Conservation (phyloP, 2,113 vertebrate genomes). For the Urocynchramus pylzowi region DNA sequence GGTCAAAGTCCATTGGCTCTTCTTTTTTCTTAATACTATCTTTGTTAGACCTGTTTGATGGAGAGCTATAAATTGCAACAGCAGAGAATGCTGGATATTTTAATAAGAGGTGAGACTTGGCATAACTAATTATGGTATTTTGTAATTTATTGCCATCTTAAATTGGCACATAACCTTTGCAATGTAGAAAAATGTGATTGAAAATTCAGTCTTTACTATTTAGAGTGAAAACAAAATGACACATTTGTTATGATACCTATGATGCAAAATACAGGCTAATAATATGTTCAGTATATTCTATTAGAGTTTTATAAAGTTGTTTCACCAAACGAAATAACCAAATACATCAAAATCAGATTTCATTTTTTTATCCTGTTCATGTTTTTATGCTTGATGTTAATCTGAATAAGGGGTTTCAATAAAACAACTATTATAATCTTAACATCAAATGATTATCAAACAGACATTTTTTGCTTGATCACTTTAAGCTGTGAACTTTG, state of each 20-base stretch:
- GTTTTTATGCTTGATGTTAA: background rate
- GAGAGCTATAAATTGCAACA: background rate
- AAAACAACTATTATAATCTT: background rate
- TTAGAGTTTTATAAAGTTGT: background rate
- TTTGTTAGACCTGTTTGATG: background rate
- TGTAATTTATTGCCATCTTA: background rate
- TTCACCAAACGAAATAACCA: background rate
- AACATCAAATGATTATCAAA: background rate
- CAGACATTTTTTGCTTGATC: background rate
- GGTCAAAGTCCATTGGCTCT: background rate
- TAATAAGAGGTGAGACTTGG: background rate
- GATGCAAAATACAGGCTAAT: background rate
- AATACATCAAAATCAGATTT: background rate
- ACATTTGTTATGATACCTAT: background rate
- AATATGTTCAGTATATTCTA: background rate
- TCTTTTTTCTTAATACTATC: background rate
- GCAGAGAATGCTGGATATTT: background rate
- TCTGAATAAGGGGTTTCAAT: background rate
- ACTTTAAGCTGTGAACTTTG: background rate
- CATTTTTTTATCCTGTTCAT: background rate
- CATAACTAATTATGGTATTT: background rate
- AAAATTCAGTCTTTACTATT: background rate
- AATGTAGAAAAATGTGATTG: background rate
- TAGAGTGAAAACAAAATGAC: background rate
- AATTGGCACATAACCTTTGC: background rate